Evolutionary conservation across 30 jellyfish, hydroid and myxozoan genomes (phyloP).

Genomic region (Clytia hemisphaerica): DNA sequence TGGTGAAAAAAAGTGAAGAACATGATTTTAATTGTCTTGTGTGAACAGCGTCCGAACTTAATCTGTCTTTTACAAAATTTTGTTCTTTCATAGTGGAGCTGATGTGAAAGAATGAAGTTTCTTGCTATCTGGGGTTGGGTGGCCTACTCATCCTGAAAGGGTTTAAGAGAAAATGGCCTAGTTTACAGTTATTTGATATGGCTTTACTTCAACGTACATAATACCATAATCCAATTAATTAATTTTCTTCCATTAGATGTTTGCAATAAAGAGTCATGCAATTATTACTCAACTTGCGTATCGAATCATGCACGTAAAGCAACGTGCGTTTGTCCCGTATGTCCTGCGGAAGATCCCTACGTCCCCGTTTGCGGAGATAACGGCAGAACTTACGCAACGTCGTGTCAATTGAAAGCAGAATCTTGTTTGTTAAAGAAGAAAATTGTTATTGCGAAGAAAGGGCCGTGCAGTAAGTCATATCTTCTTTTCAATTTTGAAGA

Average conservation of each 20-base stretch:
- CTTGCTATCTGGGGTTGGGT: background rate
- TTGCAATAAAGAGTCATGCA: constrained; percentile 40
- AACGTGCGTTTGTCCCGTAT: constrained; percentile 65
- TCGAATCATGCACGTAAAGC: constrained; percentile 42
- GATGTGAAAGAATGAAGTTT: no score
- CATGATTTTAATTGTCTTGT: no score
- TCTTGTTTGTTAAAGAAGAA: constrained; percentile 37
- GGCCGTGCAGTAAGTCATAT: constrained; percentile 63
- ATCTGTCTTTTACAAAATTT: background rate
- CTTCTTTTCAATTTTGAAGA: background rate
- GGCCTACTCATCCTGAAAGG: background rate
- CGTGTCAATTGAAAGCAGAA: constrained; percentile 53
- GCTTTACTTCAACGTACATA: no score
- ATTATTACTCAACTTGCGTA: constrained; percentile 36
- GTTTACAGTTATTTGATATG: no score
- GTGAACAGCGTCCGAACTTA: background rate
- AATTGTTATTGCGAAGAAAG: constrained; percentile 12
- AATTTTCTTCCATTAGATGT: constrained; percentile 6
- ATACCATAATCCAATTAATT: background rate
- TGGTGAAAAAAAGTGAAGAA: no score
- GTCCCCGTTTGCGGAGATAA: constrained; percentile 71
- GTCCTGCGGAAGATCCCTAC: constrained; percentile 58
- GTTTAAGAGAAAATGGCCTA: background rate
- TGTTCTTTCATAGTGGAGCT: background rate
- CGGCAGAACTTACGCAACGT: constrained; percentile 69